Evolutionary conservation across 2,113 vertebrate species (phyloP), one percentile per base, ranked within the genome.

Genomic region (Pelobates fuscus): DNA sequence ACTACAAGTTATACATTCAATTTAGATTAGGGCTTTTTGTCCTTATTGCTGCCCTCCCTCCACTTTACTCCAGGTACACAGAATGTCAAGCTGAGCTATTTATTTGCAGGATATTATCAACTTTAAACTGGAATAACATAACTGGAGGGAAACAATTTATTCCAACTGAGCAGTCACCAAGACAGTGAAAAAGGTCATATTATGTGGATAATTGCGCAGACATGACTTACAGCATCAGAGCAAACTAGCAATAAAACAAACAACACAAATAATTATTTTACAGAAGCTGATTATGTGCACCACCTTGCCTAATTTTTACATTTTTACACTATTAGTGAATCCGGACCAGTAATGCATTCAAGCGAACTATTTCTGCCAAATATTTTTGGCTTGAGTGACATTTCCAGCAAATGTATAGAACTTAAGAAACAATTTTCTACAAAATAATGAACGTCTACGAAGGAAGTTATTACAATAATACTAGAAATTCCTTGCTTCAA

Each of bases 101-200:
- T 67, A 67, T 67, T 60, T 67, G 25, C 25, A 60, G 72, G 20
- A 46, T 60, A 76, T 76, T 52, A 67, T 30, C 54, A 66, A 18
- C 63, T 67, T 20, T 41, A 75, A 67, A 43, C 64, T 60, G 63
- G 24, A 27, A 61, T 67, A 46, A 67, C 55, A 67, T 60, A 60
- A 64, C 72, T 43, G 6, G 54, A 46, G 49, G 71, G 37, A 25
- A 49, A 10, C 41, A 32, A 67, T 76, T 66, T 67, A 60, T 60
- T 67, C 64, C 72, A 60, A 25, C 25, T 67, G 32, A 60, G 63
- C 54, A 67, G 14, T 15, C 55, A 60, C 41, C 54, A 46, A 66
- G 62, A 74, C 61, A 65, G 49, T 67, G 37, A 67, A 60, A 54
- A 67, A 67, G 64, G 72, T 76, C 55, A 18, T 32, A 67, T 75